A percentile compares a stretch with the other conserved stretches of the same genome.
phyloP scores from a whole-genome alignment of 2,113 vertebrate species.

The Cebus imitator region DNA sequence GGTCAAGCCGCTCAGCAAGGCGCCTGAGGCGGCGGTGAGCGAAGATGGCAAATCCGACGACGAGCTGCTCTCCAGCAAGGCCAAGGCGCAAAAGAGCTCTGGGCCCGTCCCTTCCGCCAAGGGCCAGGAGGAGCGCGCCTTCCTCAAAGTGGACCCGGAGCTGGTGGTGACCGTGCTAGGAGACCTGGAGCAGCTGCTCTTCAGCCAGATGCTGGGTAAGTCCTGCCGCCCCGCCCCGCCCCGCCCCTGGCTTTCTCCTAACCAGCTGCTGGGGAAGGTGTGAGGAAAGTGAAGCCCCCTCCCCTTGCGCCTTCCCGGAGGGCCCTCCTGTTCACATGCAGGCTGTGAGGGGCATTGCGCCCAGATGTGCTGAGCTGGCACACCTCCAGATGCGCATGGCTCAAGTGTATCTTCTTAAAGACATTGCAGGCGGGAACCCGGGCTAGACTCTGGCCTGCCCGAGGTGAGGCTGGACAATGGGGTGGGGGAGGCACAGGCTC shows the following conservation, averaged over 20 bases:
- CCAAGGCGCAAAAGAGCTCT: constrained; percentile 82
- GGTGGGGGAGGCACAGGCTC: not conserved
- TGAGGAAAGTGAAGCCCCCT: not conserved
- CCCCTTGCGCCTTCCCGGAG: rapidly evolving
- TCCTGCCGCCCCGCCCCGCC: constrained; percentile 65
- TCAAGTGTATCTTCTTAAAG: not conserved
- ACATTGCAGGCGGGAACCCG: not conserved
- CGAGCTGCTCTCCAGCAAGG: constrained; percentile 89
- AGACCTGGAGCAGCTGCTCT: constrained; percentile 97
- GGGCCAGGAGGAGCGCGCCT: constrained; percentile 90
- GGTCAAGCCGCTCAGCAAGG: constrained; percentile 95
- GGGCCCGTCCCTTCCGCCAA: constrained; percentile 84
- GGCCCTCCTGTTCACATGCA: not conserved
- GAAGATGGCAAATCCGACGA: constrained; percentile 86
- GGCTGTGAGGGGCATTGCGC: not conserved
- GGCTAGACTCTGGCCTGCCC: not conserved
- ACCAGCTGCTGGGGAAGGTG: not conserved
- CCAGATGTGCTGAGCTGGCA: constrained; percentile 43
- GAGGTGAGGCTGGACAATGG: constrained; percentile 43
- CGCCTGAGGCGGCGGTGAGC: constrained; percentile 84
- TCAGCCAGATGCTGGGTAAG: constrained; percentile 98
- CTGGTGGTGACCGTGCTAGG: constrained; percentile 97
- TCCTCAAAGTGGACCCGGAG: constrained; percentile 97
- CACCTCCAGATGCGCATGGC: not conserved
- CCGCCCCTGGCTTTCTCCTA: constrained; percentile 21